A percentile compares a stretch with the other conserved stretches of the same genome.
Conservation (phyloP, 2,797 vertebrate genomes). For the Forpus xanthops region DNA sequence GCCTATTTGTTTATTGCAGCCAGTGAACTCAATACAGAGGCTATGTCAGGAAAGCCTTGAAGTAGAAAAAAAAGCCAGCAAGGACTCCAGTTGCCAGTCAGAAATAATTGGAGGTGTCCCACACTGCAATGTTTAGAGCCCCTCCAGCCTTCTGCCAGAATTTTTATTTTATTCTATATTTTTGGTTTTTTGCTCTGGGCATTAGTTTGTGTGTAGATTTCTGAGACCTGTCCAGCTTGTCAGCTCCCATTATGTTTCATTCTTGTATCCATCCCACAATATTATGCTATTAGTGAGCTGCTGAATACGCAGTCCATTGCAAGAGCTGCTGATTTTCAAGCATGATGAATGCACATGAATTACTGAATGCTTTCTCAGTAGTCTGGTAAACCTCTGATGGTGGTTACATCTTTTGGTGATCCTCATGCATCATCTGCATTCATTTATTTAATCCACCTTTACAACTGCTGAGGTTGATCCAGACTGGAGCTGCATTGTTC, state of each 20-base stretch:
- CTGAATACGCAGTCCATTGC: background rate
- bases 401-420: background rate
- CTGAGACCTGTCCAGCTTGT: constrained; percentile 78
- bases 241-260: constrained; percentile 85
- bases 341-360: background rate
- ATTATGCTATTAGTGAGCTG: constrained; percentile 7
- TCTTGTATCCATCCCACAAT: constrained; percentile 45
- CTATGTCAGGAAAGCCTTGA: constrained; percentile 41
- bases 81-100: constrained; percentile 73
- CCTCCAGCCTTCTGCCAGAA: constrained; percentile 82
- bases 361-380: background rate
- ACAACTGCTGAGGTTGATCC: background rate
- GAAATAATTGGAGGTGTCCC: constrained; percentile 77
- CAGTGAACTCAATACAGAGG: background rate
- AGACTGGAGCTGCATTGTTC: background rate
- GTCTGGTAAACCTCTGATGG: background rate
- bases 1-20: constrained; percentile 23
- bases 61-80: constrained; percentile 1
- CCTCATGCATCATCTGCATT: background rate
- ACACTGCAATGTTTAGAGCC: constrained; percentile 83
- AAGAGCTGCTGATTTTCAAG: background rate
- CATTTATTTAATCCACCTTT: background rate
- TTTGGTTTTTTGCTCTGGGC: constrained; percentile 82
- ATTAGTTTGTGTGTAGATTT: constrained; percentile 76
- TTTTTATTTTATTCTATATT: constrained; percentile 34